Evolutionary conservation across 2,113 vertebrate species (phyloP).

Genomic region (Apteryx owenii): DNA sequence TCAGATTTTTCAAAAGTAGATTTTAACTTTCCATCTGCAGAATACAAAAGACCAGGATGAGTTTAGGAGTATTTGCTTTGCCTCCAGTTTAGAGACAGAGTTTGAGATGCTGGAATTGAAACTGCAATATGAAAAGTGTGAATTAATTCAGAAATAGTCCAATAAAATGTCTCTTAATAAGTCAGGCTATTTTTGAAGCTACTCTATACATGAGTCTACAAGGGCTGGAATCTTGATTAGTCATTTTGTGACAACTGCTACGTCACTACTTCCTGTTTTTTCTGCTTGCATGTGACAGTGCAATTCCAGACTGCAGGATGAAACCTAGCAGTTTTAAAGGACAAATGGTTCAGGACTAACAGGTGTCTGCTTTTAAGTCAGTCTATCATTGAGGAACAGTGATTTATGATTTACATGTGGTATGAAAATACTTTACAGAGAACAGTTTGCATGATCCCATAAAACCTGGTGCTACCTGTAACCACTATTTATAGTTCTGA

Average conservation of each 20-base stretch:
- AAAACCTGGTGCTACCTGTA: neutral
- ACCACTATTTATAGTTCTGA: neutral
- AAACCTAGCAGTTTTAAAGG: neutral
- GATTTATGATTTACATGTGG: rapidly evolving
- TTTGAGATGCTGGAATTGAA: neutral
- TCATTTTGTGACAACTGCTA: neutral
- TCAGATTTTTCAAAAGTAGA: neutral
- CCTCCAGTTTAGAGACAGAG: neutral
- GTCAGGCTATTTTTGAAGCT: neutral
- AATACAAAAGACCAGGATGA: neutral
- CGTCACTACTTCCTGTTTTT: neutral
- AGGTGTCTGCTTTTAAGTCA: neutral
- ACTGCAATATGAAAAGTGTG: neutral
- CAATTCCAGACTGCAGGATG: neutral
- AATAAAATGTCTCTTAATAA: neutral
- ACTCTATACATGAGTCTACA: neutral
- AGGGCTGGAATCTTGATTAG: neutral
- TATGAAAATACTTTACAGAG: neutral
- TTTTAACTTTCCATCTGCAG: neutral
- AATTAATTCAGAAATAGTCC: neutral
- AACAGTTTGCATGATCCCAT: neutral
- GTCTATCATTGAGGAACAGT: neutral
- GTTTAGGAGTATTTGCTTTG: neutral
- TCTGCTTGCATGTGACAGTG: neutral
- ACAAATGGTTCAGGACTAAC: rapidly evolving